Evolutionary conservation across 2,113 vertebrate genomes (phyloP).

Genomic region (Apus apus): DNA sequence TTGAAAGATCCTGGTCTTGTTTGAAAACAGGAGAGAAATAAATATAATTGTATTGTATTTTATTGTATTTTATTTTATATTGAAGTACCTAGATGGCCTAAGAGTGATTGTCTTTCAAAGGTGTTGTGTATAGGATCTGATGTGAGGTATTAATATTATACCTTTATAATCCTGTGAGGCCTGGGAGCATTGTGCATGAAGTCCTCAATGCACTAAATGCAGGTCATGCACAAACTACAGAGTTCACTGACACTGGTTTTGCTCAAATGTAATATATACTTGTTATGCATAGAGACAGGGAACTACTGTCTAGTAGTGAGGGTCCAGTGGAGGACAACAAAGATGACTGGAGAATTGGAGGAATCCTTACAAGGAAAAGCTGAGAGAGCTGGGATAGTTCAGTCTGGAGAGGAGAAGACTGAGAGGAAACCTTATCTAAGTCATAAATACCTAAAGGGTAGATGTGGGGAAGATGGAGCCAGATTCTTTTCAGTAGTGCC

Average conservation of each 20-base stretch:
- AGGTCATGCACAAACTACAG: neutral
- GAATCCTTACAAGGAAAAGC: too few relatives aligned
- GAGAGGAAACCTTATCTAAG: too few relatives aligned
- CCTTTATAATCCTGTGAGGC: neutral
- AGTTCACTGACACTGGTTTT: neutral
- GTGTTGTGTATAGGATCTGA: neutral
- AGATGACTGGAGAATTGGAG: too few relatives aligned
- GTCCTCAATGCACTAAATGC: neutral
- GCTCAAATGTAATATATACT: neutral
- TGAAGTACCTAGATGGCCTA: neutral
- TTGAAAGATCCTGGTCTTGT: neutral
- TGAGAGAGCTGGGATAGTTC: too few relatives aligned
- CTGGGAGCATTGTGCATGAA: neutral
- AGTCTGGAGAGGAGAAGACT: too few relatives aligned
- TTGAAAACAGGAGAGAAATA: neutral
- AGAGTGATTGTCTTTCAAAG: neutral
- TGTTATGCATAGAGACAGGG: too few relatives aligned
- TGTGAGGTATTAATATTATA: neutral
- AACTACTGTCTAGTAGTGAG: too few relatives aligned
- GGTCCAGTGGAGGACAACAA: too few relatives aligned
- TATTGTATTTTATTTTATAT: neutral
- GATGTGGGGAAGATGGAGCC: too few relatives aligned
- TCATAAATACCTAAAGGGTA: too few relatives aligned
- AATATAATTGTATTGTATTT: neutral
- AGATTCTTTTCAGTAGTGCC: too few relatives aligned